Evolutionary conservation across 2,888 invertebrate genomes (phyloP).

Genomic region (Scaptomyza reducta): DNA sequence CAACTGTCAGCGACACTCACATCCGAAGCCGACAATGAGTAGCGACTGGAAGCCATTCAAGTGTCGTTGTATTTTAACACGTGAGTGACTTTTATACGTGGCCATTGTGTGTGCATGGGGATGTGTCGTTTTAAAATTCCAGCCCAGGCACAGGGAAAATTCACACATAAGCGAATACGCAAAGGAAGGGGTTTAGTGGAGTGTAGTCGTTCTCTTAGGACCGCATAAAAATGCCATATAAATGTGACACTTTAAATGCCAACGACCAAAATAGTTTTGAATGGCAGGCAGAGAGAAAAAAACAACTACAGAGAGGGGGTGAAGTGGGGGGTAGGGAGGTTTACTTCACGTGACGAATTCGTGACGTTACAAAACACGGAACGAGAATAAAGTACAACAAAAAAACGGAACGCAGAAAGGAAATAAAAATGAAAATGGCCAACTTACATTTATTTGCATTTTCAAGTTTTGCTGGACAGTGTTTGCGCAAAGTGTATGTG

Average conservation of each 20-base stretch:
- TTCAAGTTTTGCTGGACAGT: constrained; percentile 65
- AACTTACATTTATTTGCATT: constrained; percentile 80
- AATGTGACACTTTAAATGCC: constrained; percentile 80
- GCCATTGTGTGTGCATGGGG: constrained; percentile 40
- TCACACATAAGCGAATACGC: constrained; percentile 53
- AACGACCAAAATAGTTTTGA: constrained; percentile 77
- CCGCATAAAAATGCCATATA: constrained; percentile 77
- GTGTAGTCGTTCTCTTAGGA: constrained; percentile 45
- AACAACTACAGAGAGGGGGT: constrained; percentile 1
- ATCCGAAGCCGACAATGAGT: constrained; percentile 43
- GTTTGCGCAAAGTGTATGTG: constrained; percentile 25
- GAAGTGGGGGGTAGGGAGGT: constrained; percentile 3
- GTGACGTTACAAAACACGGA: constrained; percentile 59
- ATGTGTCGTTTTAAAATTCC: constrained; percentile 68
- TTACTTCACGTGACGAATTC: constrained; percentile 74
- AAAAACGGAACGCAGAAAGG: constrained; percentile 13
- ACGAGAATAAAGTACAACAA: background rate
- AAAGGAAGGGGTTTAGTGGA: background rate
- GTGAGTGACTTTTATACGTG: constrained; percentile 71
- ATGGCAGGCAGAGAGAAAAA: constrained; percentile 29
- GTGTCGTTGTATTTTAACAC: constrained; percentile 72
- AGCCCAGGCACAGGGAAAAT: constrained; percentile 55
- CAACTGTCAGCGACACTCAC: constrained; percentile 47
- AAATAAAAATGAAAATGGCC: constrained; percentile 65
- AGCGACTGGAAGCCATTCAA: constrained; percentile 44